These are phyloP conservation scores for Erebia ligea DNA, from an alignment of 2,888 invertebrate species.

Conservation along the genomic window DNA sequence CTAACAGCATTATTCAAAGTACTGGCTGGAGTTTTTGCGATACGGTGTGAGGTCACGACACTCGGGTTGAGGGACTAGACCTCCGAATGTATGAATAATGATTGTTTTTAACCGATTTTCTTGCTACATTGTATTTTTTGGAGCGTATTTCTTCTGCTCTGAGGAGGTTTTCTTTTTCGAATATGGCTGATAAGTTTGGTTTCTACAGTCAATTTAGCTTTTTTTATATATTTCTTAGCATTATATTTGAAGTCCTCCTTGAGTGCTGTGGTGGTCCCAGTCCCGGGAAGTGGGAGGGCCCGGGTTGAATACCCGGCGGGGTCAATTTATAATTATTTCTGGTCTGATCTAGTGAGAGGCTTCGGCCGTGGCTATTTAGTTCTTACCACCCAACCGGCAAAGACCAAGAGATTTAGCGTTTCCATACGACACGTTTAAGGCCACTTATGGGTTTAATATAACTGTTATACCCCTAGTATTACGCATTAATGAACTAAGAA, in stretches of 20 bases:
- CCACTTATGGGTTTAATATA: no score
- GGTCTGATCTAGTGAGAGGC: not conserved
- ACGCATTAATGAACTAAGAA: no score
- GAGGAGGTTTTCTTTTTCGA: not conserved
- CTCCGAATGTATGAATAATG: conserved; percentile 58
- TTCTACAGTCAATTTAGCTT: not conserved
- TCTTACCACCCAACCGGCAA: no score
- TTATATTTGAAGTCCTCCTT: no score
- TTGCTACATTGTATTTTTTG: not conserved
- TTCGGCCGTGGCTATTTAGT: no score
- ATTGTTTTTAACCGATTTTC: conserved; percentile 44
- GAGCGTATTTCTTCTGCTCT: conserved; percentile 3
- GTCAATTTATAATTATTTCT: not conserved
- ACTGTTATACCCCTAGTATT: no score
- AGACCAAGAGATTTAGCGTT: no score
- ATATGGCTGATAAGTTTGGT: not conserved
- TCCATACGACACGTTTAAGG: no score
- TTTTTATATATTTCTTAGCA: no score
- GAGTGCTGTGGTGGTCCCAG: no score
- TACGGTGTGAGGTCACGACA: conserved; percentile 49
- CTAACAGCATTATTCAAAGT: conserved; percentile 80
- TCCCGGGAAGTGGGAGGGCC: no score
- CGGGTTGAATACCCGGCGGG: no score
- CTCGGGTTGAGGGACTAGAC: conserved; percentile 39
- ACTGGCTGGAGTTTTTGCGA: conserved; percentile 62